These are phyloP conservation scores for Crypturellus tataupa DNA, from an alignment of 2,797 vertebrate species.

Conservation along the genomic window DNA sequence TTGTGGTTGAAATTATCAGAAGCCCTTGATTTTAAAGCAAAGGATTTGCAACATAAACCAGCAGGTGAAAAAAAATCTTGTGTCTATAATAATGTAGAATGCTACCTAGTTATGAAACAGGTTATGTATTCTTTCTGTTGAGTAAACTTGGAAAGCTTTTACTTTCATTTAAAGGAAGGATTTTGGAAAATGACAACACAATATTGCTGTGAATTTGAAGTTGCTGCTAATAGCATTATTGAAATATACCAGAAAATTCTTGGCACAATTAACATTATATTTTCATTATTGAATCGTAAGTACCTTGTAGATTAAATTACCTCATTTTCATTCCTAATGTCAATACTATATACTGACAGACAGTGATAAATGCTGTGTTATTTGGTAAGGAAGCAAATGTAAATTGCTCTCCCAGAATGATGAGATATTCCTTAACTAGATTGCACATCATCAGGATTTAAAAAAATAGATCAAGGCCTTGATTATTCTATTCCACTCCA, in stretches of 20 bases:
- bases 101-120: not conserved
- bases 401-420: conserved; percentile 48
- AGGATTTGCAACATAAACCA: not conserved
- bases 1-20: not conserved
- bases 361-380: not conserved
- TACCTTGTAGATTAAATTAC: conserved; percentile 37
- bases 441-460: conserved; percentile 61
- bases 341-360: conserved; percentile 20
- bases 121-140: not conserved
- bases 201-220: not conserved
- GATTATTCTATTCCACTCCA: conserved; percentile 5
- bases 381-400: conserved; percentile 35
- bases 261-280: conserved; percentile 39
- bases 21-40: not conserved
- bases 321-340: conserved; percentile 35
- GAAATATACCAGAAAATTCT: not conserved
- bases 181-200: not conserved
- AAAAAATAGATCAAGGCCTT: conserved; percentile 40
- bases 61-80: not conserved
- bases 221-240: not conserved
- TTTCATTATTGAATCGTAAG: conserved; percentile 45
- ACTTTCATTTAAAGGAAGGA: not conserved
- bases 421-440: conserved; percentile 56
- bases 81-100: not conserved
- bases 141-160: not conserved